Conservation (phyloP, 2,888 invertebrate species). For the Chrysotoxum bicinctum region DNA sequence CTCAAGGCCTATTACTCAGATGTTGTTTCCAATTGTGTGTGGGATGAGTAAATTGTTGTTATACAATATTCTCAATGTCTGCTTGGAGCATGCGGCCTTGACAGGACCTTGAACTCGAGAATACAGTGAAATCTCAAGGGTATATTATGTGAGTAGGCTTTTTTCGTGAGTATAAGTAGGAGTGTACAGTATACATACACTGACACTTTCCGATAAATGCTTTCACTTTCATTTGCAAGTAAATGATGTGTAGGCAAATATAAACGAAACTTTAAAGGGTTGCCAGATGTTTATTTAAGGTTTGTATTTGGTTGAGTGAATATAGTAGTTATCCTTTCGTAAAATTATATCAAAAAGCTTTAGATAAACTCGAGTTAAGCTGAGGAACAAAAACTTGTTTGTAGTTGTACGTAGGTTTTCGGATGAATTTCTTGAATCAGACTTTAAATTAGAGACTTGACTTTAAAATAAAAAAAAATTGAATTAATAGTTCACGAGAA, state of each 20-base stretch:
- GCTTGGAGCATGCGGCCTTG: constrained; percentile 79
- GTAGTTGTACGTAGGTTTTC: no score
- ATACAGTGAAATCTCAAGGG: constrained; percentile 64
- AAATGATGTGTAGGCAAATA: not conserved
- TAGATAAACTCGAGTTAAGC: no score
- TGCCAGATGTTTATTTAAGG: constrained; percentile 17
- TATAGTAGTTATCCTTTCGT: no score
- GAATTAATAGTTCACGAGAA: no score
- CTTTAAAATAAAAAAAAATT: no score
- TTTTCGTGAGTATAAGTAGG: constrained; percentile 37
- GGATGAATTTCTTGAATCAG: no score
- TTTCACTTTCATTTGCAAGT: constrained; percentile 56
- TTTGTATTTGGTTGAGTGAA: not conserved
- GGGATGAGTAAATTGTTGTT: not conserved
- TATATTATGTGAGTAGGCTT: constrained; percentile 39
- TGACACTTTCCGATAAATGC: not conserved
- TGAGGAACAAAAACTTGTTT: no score
- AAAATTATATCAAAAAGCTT: no score
- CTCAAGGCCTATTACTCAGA: constrained; percentile 40
- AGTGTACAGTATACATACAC: not conserved
- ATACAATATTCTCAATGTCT: constrained; percentile 21
- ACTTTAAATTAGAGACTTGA: no score
- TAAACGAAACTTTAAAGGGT: not conserved
- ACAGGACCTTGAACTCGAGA: constrained; percentile 79
- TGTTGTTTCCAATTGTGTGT: not conserved